Percentiles rank a stretch among this genome's conserved stretches.
These are phyloP conservation scores for Pholis gunnellus DNA, from an alignment of 2,113 vertebrate species.

Conservation along the genomic window DNA sequence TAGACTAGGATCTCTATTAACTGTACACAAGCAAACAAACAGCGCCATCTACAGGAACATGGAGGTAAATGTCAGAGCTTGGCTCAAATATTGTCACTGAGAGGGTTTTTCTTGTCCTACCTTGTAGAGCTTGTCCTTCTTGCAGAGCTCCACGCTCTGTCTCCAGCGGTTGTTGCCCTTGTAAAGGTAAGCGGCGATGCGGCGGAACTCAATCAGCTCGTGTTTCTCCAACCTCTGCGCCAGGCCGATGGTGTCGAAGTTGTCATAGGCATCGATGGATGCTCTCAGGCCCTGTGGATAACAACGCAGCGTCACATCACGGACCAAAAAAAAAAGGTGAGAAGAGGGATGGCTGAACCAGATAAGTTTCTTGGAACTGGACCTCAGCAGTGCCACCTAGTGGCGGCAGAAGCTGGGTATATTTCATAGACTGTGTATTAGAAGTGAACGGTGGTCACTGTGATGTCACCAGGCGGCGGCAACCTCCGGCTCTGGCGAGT, in stretches of 20 bases:
- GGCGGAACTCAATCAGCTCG: slow-evolving; percentile 91
- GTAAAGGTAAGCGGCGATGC: slow-evolving; percentile 92
- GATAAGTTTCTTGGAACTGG: not conserved
- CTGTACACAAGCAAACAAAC: slow-evolving; percentile 24
- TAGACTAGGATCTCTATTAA: not conserved
- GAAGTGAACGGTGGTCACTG: too few relatives aligned
- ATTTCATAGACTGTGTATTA: not conserved
- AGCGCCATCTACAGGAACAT: slow-evolving; percentile 29
- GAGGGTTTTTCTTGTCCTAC: slow-evolving; percentile 63
- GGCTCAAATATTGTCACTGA: not conserved
- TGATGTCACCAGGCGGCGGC: too few relatives aligned
- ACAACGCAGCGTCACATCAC: not conserved
- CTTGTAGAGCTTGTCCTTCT: slow-evolving; percentile 93
- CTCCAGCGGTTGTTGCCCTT: slow-evolving; percentile 93
- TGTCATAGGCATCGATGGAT: slow-evolving; percentile 92
- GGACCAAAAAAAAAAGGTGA: not conserved
- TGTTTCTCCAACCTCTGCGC: slow-evolving; percentile 92
- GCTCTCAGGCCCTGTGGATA: slow-evolving; percentile 87
- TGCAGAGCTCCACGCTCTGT: slow-evolving; percentile 94
- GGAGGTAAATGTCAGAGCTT: not conserved
- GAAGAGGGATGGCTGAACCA: not conserved
- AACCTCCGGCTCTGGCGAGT: too few relatives aligned
- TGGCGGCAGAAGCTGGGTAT: not conserved
- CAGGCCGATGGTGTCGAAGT: slow-evolving; percentile 91
- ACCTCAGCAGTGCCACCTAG: slow-evolving; percentile 1